These are phyloP conservation scores for Cenopis cana DNA, from an alignment of 2,888 invertebrate species.

Conservation along the genomic window DNA sequence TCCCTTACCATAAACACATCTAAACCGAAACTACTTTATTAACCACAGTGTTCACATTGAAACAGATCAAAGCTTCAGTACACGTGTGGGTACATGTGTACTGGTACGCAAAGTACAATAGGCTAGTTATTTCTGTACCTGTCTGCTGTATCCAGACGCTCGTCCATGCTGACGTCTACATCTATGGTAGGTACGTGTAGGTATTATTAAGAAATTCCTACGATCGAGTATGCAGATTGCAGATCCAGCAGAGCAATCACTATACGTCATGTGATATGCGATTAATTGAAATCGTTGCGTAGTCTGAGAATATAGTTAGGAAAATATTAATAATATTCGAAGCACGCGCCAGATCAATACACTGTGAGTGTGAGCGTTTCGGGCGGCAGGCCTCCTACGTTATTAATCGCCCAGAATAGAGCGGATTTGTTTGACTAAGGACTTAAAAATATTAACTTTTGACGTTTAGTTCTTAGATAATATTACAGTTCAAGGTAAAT, in stretches of 20 bases:
- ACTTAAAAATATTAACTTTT: not conserved
- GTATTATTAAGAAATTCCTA: constrained; percentile 37
- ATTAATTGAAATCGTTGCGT: constrained; percentile 18
- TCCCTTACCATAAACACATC: constrained; percentile 13
- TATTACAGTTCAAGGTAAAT: not conserved
- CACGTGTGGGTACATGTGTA: constrained; percentile 49
- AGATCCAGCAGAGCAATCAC: constrained; percentile 4
- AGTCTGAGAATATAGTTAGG: not conserved
- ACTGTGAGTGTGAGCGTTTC: not conserved
- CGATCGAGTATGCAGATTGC: not conserved
- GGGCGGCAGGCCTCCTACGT: not conserved
- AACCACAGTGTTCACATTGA: constrained; percentile 32
- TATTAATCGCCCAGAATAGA: not conserved
- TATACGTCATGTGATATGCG: constrained; percentile 22
- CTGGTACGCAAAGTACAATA: constrained; percentile 69
- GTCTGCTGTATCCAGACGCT: constrained; percentile 67
- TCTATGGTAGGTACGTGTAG: constrained; percentile 19
- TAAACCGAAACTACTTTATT: constrained; percentile 20
- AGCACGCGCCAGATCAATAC: not conserved
- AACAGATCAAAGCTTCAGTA: constrained; percentile 41
- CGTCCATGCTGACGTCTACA: constrained; percentile 30
- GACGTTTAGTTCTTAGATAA: no score
- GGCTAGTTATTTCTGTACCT: constrained; percentile 75
- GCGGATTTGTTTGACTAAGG: not conserved
- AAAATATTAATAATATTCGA: not conserved